Conservation (phyloP, 2,888 invertebrate genomes). For the Lumbricus terrestris region DNA sequence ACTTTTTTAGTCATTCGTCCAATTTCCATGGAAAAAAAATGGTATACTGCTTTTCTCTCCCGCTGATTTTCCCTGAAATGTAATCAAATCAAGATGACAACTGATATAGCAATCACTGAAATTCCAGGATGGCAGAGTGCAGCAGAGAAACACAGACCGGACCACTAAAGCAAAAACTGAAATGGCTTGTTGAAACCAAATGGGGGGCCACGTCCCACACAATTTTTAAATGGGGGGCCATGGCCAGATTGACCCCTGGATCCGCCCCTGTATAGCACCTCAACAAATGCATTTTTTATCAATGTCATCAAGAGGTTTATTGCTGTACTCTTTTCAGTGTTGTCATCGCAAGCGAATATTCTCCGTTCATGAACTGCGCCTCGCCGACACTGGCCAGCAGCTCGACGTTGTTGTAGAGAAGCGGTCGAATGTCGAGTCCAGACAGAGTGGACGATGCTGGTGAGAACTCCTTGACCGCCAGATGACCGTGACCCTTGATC, state of each 20-base stretch:
- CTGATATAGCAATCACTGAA: background rate
- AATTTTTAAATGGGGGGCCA: too few species aligned
- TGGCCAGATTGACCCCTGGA: too few species aligned
- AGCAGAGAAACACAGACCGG: background rate
- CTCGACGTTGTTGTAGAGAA: conserved; percentile 69
- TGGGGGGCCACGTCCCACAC: too few species aligned
- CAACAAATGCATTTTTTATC: background rate
- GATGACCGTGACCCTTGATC: conserved; percentile 64
- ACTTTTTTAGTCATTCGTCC: too few species aligned
- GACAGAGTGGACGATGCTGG: conserved; percentile 70
- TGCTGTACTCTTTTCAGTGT: conserved; percentile 58
- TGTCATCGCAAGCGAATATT: conserved; percentile 68
- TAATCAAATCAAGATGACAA: background rate
- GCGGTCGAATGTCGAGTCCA: conserved; percentile 62
- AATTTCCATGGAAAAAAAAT: too few species aligned
- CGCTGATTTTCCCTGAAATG: conserved; percentile 67
- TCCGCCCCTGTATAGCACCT: too few species aligned
- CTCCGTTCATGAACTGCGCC: conserved; percentile 73
- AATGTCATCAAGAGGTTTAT: background rate
- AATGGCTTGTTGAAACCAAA: too few species aligned
- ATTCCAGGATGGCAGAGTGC: background rate
- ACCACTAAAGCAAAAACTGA: too few species aligned
- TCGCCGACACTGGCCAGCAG: conserved; percentile 72
- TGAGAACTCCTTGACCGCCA: conserved; percentile 70
- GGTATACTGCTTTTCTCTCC: too few species aligned